Evolutionary conservation across 2,113 vertebrate species (phyloP).

Genomic region (Psophia crepitans): DNA sequence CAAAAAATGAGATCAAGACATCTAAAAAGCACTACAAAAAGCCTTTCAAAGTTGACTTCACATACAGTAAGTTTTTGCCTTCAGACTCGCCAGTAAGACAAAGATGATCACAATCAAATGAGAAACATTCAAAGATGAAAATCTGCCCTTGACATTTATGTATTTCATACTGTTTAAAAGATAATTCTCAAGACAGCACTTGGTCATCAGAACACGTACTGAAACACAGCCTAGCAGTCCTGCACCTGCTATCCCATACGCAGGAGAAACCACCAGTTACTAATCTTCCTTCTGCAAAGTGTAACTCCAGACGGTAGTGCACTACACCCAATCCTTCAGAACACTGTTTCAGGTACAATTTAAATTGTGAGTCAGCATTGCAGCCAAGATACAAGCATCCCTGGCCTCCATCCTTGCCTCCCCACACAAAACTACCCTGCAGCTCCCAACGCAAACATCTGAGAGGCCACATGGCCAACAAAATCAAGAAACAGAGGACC

Average conservation of each 20-base stretch:
- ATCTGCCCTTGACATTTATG: not conserved
- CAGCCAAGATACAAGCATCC: not conserved
- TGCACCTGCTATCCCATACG: not conserved
- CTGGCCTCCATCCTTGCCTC: not conserved
- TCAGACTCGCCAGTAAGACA: not conserved
- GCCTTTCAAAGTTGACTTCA: not conserved
- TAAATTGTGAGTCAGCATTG: fast-evolving
- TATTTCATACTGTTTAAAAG: not conserved
- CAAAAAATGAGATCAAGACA: not conserved
- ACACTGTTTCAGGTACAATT: not conserved
- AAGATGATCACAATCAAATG: not conserved
- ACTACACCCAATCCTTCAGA: not conserved
- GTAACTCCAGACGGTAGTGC: not conserved
- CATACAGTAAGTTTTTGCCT: not conserved
- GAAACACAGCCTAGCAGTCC: not conserved
- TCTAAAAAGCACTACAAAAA: not conserved
- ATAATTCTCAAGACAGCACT: not conserved
- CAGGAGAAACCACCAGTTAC: not conserved
- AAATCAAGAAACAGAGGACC: not conserved
- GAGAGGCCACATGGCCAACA: not conserved
- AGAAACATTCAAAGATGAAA: not conserved
- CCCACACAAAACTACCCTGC: not conserved
- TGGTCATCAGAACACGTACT: not conserved
- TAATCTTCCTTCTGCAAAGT: not conserved
- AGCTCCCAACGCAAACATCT: not conserved